Percentiles rank a stretch among this genome's conserved stretches.
These are phyloP conservation scores for Mionectes olivaceus DNA, from an alignment of 2,797 vertebrate genomes.

Conservation along the genomic window DNA sequence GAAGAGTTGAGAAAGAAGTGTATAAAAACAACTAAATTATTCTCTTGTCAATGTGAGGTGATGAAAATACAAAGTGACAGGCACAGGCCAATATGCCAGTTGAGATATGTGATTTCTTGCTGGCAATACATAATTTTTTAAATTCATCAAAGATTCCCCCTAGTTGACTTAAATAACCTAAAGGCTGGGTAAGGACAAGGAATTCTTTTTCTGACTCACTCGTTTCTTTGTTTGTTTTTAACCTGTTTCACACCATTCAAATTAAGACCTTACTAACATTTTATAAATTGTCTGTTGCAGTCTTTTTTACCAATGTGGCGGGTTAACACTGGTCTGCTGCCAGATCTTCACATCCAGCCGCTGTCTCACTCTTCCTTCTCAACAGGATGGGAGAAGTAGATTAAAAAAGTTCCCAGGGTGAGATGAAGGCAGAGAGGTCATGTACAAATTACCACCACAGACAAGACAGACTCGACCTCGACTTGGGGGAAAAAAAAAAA, in stretches of 20 bases:
- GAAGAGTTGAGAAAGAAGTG: neutral
- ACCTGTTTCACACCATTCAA: neutral
- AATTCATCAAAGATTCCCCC: fast-evolving
- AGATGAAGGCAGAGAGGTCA: neutral
- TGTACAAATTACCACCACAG: neutral
- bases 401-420: neutral
- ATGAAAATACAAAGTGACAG: neutral
- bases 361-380: neutral
- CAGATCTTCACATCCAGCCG: neutral
- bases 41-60: neutral
- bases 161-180: neutral
- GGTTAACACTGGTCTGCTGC: neutral
- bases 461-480: fast-evolving
- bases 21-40: neutral
- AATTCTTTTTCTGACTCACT: neutral
- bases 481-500: neutral
- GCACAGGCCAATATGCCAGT: neutral
- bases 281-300: fast-evolving
- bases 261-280: neutral
- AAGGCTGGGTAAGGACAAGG: neutral
- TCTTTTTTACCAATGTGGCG: neutral
- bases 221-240: neutral
- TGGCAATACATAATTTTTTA: neutral
- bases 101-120: fast-evolving
- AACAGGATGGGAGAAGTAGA: neutral